Conservation (phyloP, 2,888 invertebrate species). For the Clusia tigrina region DNA sequence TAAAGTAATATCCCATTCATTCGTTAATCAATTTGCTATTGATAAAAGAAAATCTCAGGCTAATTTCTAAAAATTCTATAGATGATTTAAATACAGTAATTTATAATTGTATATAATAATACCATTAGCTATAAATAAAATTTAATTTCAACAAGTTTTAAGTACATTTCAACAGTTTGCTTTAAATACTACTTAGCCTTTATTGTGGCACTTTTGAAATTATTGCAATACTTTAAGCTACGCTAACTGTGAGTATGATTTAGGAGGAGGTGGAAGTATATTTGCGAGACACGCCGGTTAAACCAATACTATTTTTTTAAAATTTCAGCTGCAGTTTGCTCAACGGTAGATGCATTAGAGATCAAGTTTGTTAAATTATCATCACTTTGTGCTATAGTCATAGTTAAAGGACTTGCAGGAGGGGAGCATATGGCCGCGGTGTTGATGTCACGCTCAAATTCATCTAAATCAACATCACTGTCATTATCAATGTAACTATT, state of each 20-base stretch:
- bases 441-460: slow-evolving; percentile 70
- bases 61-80: background rate
- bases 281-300: background rate
- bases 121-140: background rate
- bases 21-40: too few relatives aligned
- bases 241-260: background rate
- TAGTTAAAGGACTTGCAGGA: slow-evolving; percentile 36
- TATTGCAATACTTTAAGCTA: background rate
- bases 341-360: slow-evolving; percentile 38
- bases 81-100: background rate
- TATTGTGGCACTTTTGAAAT: slow-evolving; percentile 1
- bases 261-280: background rate
- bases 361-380: background rate
- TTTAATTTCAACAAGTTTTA: background rate
- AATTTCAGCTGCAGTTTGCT: background rate
- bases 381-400: slow-evolving; percentile 15
- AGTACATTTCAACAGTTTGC: background rate
- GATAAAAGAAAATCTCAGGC: too few relatives aligned
- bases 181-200: slow-evolving; percentile 28
- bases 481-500: too few relatives aligned
- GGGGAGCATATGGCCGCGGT: slow-evolving; percentile 24
- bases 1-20: background rate
- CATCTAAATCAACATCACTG: slow-evolving; percentile 53
- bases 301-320: slow-evolving; percentile 25
- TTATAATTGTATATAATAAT: background rate